A percentile compares a stretch with the other conserved stretches of the same genome.
Conservation (phyloP, 2,113 vertebrate genomes). For the Shinisaurus crocodilurus region DNA sequence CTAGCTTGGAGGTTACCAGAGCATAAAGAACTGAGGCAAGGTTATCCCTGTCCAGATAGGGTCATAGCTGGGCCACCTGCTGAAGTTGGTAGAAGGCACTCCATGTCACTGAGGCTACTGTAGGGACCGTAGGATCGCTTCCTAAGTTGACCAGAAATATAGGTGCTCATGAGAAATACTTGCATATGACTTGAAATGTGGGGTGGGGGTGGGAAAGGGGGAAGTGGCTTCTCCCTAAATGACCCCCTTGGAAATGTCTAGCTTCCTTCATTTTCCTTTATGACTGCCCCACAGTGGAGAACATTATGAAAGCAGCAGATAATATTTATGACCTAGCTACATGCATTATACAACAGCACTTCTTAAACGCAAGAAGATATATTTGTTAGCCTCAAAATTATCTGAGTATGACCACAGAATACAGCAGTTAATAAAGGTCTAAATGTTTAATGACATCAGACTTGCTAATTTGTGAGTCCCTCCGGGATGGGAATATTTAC, state of each 20-base stretch:
- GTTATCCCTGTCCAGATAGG: too few relatives aligned
- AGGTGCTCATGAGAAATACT: not conserved
- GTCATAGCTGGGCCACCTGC: too few relatives aligned
- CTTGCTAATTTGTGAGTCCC: constrained; percentile 19
- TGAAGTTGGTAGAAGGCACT: too few relatives aligned
- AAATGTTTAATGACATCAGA: not conserved
- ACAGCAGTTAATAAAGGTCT: constrained; percentile 4
- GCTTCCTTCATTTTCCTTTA: constrained; percentile 1
- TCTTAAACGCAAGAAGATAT: not conserved
- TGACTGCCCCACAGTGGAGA: not conserved
- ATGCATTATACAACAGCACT: not conserved
- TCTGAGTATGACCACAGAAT: constrained; percentile 16
- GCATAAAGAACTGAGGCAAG: too few relatives aligned
- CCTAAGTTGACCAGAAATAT: not conserved
- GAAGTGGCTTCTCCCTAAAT: not conserved
- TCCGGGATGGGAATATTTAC: constrained; percentile 31
- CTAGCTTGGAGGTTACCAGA: too few relatives aligned
- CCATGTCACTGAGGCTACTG: too few relatives aligned
- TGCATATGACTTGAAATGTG: not conserved
- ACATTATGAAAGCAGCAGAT: not conserved
- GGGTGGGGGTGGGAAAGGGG: not conserved
- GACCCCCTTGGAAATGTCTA: not conserved
- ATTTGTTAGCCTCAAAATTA: not conserved
- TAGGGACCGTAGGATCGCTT: too few relatives aligned
- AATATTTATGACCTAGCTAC: constrained; percentile 4